Evolutionary conservation across 35 echinoderm and acorn worm species (phyloP).

Genomic region (Eucidaris tribuloides): DNA sequence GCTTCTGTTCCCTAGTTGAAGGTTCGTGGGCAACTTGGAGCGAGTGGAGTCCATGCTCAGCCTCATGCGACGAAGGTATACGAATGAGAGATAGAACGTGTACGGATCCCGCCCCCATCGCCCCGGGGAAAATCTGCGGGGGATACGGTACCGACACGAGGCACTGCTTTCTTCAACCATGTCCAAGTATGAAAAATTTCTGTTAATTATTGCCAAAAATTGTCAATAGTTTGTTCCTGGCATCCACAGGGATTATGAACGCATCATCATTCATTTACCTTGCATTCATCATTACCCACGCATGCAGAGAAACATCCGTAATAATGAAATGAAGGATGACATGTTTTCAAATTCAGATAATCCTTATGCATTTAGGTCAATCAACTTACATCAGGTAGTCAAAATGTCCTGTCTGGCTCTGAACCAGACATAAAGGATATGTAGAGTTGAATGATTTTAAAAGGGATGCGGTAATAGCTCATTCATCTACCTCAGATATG

Average conservation of each 20-base stretch:
- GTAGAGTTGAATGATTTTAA: too few relatives aligned
- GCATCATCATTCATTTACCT: background rate
- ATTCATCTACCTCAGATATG: too few relatives aligned
- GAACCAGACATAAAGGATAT: too few relatives aligned
- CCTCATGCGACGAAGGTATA: constrained; percentile 49
- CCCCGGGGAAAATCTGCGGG: constrained; percentile 54
- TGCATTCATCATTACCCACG: background rate
- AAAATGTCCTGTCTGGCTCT: too few relatives aligned
- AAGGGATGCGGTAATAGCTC: too few relatives aligned
- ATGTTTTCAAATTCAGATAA: too few relatives aligned
- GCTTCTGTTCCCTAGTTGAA: constrained; percentile 33
- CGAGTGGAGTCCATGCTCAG: constrained; percentile 23
- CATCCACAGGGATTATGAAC: background rate
- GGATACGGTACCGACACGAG: constrained; percentile 72
- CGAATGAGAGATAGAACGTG: constrained; percentile 76
- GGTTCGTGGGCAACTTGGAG: constrained; percentile 55
- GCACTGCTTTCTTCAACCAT: constrained; percentile 65
- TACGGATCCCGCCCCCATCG: constrained; percentile 73
- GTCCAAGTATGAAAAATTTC: constrained; percentile 85
- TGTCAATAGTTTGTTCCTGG: background rate
- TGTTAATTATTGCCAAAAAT: background rate
- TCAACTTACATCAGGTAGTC: too few relatives aligned
- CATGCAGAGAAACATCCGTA: background rate
- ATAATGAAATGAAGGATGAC: background rate
- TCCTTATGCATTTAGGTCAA: too few relatives aligned